Base-by-base conservation (phyloP, 1,140 invertebrate species). In the Heterodera schachtii region DNA sequence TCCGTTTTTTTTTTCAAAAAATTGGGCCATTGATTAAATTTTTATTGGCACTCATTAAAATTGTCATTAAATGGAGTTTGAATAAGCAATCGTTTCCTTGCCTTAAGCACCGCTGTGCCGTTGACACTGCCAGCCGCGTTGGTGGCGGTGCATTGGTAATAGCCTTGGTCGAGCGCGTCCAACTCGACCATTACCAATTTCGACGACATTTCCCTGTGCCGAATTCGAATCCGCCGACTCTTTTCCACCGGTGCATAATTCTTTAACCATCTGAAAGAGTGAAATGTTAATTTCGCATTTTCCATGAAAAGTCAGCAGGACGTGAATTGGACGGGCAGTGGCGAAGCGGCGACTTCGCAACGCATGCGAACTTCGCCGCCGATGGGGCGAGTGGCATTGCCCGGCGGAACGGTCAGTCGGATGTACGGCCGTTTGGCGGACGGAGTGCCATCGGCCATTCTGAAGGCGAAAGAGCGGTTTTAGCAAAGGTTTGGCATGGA, bases 211-310 rank as follows among this genome's bases (percentile, higher is more conserved):
- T 89, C 88, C 47, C 83, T 79, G 73, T 87, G 84, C 69, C 86
- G 80, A 47, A 89, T 80, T 19, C 81, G 79, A 6, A 85, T 78
- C 74, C 85, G 70, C 44, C 80, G 66, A 73, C 83, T 84, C 76
- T 90, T 89, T 67, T 89, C 88, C 60, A 89, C 64, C 4, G 88
- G 89, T 2, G 88, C 88, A 44, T 88, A 77, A 78, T 90, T 89
- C 77, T 89, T 89, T 41, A 89, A 64, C 88, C 88, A 89, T 60
- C 87, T 90, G 47, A 66, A 86, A 81, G 47, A 44, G n/a, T 44
- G 9, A 60, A 31, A 21, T 46, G 6, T 49, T 64, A 11, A 16
- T 83, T 49, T 82, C 52, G 16, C 5, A 64, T 64, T 64, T 31
- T 44, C 52, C 31, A 47, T 11, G 11, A 49, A 60, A 69, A 21